These are phyloP conservation scores for Zapornia atra DNA, from an alignment of 2,113 vertebrate species.

Conservation along the genomic window DNA sequence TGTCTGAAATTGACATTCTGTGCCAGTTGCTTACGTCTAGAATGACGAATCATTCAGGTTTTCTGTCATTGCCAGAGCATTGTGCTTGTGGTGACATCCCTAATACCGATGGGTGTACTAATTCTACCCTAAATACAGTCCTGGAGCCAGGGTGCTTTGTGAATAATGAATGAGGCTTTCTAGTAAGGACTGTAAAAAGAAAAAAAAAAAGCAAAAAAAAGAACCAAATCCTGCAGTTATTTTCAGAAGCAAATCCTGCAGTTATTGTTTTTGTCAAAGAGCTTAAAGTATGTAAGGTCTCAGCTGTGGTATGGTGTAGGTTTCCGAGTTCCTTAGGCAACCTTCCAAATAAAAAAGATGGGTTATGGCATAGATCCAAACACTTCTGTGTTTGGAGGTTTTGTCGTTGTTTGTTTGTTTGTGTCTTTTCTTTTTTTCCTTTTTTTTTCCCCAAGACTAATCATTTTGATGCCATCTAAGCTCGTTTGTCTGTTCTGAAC, in stretches of 20 bases:
- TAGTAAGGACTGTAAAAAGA: neutral
- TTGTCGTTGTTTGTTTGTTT: neutral
- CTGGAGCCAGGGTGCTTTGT: neutral
- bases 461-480: neutral
- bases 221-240: neutral
- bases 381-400: neutral
- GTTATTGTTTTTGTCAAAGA: neutral
- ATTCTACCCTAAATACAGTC: neutral
- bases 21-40: neutral
- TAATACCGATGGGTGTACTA: neutral
- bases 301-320: neutral
- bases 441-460: neutral
- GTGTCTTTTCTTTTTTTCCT: neutral
- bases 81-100: neutral
- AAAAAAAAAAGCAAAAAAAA: neutral
- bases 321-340: neutral
- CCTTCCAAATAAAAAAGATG: neutral
- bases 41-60: neutral
- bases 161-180: neutral
- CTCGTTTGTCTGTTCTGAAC: constrained; percentile 11
- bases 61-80: neutral
- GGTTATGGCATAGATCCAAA: neutral
- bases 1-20: neutral
- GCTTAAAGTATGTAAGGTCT: neutral
- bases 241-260: neutral